These are phyloP conservation scores for Cheilinus undulatus DNA, from an alignment of 2,113 vertebrate species.

Conservation along the genomic window DNA sequence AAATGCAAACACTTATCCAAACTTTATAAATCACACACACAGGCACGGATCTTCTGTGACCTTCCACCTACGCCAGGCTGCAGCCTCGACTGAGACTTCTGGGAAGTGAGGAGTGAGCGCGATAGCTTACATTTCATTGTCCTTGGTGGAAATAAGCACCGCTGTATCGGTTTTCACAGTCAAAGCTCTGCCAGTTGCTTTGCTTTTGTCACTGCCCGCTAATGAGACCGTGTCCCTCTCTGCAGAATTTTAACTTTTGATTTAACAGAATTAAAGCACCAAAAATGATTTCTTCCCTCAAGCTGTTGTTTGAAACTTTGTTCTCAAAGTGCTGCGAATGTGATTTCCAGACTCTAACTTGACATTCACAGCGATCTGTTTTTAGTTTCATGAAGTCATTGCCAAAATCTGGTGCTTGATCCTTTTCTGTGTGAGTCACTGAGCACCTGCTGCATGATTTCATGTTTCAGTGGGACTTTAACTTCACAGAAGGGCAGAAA, in stretches of 20 bases:
- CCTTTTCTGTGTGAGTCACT: neutral
- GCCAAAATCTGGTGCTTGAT: neutral
- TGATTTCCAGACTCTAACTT: neutral
- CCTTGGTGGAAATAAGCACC: constrained; percentile 78
- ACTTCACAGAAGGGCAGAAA: constrained; percentile 11
- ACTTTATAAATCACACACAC: constrained; percentile 45
- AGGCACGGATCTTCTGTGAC: constrained; percentile 55
- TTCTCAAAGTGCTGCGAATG: constrained; percentile 4
- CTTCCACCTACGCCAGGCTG: constrained; percentile 71
- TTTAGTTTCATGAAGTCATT: constrained; percentile 20
- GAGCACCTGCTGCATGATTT: constrained; percentile 41
- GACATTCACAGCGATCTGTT: constrained; percentile 8
- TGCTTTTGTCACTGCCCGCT: constrained; percentile 71
- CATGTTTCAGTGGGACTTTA: constrained; percentile 18
- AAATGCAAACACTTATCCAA: constrained; percentile 30
- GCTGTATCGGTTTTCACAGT: constrained; percentile 78
- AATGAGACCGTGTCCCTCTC: constrained; percentile 63
- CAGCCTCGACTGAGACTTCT: constrained; percentile 73
- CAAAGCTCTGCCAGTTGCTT: constrained; percentile 78
- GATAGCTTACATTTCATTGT: constrained; percentile 82
- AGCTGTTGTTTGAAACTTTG: constrained; percentile 5
- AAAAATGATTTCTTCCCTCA: constrained; percentile 11
- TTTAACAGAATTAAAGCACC: constrained; percentile 32
- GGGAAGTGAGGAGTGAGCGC: constrained; percentile 73
- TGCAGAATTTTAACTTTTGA: constrained; percentile 34